A percentile compares a stretch with the other conserved stretches of the same genome.
These are phyloP conservation scores for Pollenia labialis DNA, from an alignment of 2,888 invertebrate species.

Conservation along the genomic window DNA sequence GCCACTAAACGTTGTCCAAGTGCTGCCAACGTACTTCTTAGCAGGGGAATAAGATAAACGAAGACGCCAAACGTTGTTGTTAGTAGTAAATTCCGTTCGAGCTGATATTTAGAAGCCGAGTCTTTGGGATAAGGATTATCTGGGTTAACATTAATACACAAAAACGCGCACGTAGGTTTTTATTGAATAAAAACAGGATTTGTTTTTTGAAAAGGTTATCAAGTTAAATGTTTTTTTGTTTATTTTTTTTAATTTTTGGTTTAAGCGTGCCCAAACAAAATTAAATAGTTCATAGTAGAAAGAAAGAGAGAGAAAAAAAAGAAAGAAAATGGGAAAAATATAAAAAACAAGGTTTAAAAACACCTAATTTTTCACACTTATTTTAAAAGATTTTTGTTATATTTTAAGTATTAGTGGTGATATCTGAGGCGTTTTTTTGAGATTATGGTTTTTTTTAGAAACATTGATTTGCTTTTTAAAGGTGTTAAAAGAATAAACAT, in stretches of 20 bases:
- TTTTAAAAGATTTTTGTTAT: conserved; percentile 11
- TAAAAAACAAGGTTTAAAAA: conserved; percentile 66
- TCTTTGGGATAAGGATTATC: conserved; percentile 70
- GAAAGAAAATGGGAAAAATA: conserved; percentile 64
- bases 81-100: conserved; percentile 43
- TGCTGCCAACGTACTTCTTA: conserved; percentile 51
- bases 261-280: conserved; percentile 64
- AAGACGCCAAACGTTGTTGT: conserved; percentile 53
- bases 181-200: conserved; percentile 11
- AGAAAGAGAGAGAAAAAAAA: conserved; percentile 69
- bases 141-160: conserved; percentile 41
- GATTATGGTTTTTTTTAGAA: conserved; percentile 31
- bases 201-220: conserved; percentile 36
- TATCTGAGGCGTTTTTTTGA: conserved; percentile 35
- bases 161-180: conserved; percentile 14
- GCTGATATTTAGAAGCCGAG: conserved; percentile 50
- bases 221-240: conserved; percentile 1
- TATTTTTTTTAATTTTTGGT: conserved; percentile 49
- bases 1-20: conserved; percentile 20
- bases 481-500: background rate
- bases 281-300: conserved; percentile 52
- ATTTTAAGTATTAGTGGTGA: conserved; percentile 57
- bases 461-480: conserved; percentile 1
- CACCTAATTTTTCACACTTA: conserved; percentile 55
- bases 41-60: conserved; percentile 10